Conservation (phyloP, 2,888 invertebrate genomes). For the Amphipoea lucens region DNA sequence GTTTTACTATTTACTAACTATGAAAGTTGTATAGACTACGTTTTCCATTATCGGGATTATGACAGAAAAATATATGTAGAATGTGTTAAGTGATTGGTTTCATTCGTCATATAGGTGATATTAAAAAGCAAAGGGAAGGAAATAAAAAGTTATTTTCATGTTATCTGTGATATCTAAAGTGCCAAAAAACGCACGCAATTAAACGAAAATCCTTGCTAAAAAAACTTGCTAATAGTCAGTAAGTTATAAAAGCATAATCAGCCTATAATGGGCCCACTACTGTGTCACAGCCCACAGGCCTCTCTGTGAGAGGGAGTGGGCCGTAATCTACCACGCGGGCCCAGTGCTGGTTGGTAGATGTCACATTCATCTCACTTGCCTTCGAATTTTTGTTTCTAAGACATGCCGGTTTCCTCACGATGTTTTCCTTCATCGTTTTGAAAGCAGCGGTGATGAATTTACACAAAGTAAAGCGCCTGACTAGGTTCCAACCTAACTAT, state of each 20-base stretch:
- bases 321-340: background rate
- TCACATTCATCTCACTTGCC: too few species aligned
- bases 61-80: background rate
- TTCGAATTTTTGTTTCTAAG: background rate
- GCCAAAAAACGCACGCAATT: background rate
- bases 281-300: background rate
- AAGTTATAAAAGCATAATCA: too few species aligned
- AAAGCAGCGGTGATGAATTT: background rate
- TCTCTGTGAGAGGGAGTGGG: background rate
- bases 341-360: too few species aligned
- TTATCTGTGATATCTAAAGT: background rate
- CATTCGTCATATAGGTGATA: background rate
- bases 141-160: background rate
- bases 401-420: background rate
- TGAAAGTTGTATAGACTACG: slow-evolving; percentile 32
- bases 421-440: background rate
- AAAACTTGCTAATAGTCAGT: background rate
- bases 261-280: too few species aligned
- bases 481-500: background rate
- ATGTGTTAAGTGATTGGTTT: slow-evolving; percentile 37
- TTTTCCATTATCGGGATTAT: slow-evolving; percentile 2
- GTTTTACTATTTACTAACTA: slow-evolving; percentile 12
- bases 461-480: background rate
- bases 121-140: background rate
- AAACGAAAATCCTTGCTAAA: background rate